Evolutionary conservation across 2,797 vertebrate genomes (phyloP).

Genomic region (Acipenser ruthenus): DNA sequence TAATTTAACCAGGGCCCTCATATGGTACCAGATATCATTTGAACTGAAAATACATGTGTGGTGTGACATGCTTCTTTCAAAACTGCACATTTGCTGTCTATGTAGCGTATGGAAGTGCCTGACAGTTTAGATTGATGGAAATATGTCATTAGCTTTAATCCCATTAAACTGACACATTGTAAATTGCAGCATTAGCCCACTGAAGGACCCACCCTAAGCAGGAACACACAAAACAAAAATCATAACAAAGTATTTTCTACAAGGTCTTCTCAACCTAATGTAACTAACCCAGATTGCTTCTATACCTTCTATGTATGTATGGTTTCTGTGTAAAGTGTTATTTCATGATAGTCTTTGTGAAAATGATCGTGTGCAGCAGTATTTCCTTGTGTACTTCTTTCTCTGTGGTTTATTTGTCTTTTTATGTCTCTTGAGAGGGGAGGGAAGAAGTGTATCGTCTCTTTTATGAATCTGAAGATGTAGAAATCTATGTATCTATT

Average conservation of each 20-base stretch:
- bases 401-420: constrained; percentile 56
- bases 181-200: too few species aligned
- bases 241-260: constrained; percentile 34
- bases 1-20: too few species aligned
- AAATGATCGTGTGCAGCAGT: constrained; percentile 79
- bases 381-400: constrained; percentile 80
- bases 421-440: constrained; percentile 45
- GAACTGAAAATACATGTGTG: too few species aligned
- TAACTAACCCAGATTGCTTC: constrained; percentile 65
- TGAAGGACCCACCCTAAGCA: not conserved
- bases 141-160: too few species aligned
- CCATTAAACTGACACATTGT: too few species aligned
- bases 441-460: constrained; percentile 65
- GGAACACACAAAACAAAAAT: constrained; percentile 11
- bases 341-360: constrained; percentile 84
- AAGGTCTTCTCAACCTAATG: constrained; percentile 67
- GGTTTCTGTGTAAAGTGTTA: constrained; percentile 80
- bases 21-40: too few species aligned
- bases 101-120: too few species aligned
- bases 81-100: too few species aligned
- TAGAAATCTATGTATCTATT: constrained; percentile 87
- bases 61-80: too few species aligned
- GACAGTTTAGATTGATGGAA: too few species aligned
- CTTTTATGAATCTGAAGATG: constrained; percentile 78
- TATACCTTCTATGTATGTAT: constrained; percentile 47